phyloP scores from a whole-genome alignment of 2,888 invertebrate genomes.

The Agelastica alni region DNA sequence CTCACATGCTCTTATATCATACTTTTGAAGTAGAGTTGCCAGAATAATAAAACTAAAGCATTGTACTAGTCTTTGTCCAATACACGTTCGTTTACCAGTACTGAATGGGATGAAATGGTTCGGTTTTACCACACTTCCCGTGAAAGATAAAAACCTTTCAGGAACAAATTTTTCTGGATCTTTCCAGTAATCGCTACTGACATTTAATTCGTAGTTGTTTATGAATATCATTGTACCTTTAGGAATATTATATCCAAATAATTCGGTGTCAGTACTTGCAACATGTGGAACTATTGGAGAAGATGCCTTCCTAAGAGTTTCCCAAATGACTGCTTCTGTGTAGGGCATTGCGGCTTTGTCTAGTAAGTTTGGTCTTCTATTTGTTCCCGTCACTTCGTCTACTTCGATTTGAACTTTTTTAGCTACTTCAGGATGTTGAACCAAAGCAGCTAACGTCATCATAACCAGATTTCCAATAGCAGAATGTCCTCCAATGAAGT shows the following conservation, averaged over 20 bases:
- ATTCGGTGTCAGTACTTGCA: conserved; percentile 74
- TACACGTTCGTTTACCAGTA: conserved; percentile 84
- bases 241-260: conserved; percentile 72
- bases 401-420: conserved; percentile 71
- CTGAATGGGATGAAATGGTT: conserved; percentile 84
- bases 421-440: conserved; percentile 68
- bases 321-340: conserved; percentile 80
- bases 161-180: conserved; percentile 75
- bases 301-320: conserved; percentile 77
- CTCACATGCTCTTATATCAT: conserved; percentile 66
- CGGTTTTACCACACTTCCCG: conserved; percentile 60
- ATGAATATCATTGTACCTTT: conserved; percentile 82
- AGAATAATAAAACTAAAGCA: conserved; percentile 76
- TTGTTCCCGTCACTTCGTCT: conserved; percentile 62
- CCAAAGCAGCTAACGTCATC: conserved; percentile 72
- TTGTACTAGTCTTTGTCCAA: conserved; percentile 79
- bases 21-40: conserved; percentile 72
- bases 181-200: conserved; percentile 73
- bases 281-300: conserved; percentile 92
- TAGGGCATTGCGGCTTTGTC: conserved; percentile 74
- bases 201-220: conserved; percentile 82
- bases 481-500: conserved; percentile 86
- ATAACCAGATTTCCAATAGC: conserved; percentile 85
- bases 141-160: conserved; percentile 66
- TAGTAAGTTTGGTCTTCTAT: conserved; percentile 64